phyloP scores from a whole-genome alignment of 2,113 vertebrate species.

The Meleagris gallopavo region DNA sequence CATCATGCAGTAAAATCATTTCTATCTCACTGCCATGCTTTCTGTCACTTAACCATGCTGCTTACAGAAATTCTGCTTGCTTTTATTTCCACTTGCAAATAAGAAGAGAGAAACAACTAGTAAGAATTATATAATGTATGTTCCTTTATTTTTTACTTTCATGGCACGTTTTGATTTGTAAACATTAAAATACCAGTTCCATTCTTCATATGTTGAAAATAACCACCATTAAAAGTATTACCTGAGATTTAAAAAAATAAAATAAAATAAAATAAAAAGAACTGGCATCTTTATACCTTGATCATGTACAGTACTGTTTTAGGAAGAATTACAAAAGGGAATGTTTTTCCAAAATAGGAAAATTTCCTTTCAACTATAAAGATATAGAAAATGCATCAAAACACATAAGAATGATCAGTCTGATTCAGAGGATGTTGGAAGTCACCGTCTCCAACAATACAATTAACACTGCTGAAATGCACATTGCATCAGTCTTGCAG shows the following conservation, averaged over 20 bases:
- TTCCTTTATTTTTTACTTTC: constrained; percentile 71
- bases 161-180: constrained; percentile 55
- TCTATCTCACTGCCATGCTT: neutral
- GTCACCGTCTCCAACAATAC: constrained; percentile 34
- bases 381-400: constrained; percentile 75
- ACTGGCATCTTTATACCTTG: constrained; percentile 38
- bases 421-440: constrained; percentile 45
- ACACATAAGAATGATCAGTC: constrained; percentile 25
- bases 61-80: neutral
- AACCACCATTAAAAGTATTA: constrained; percentile 49
- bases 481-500: constrained; percentile 80
- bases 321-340: constrained; percentile 68
- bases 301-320: constrained; percentile 48
- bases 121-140: neutral
- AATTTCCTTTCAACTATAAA: constrained; percentile 68
- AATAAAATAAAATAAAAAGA: neutral
- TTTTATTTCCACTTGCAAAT: neutral
- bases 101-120: neutral
- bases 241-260: constrained; percentile 38
- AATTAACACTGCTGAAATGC: neutral
- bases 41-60: neutral
- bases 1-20: neutral
- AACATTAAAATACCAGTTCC: constrained; percentile 37
- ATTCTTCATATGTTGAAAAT: constrained; percentile 44
- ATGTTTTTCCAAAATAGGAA: constrained; percentile 65